Evolutionary conservation across 1,140 invertebrate species (phyloP).

Genomic region (Platorchestia sp.): DNA sequence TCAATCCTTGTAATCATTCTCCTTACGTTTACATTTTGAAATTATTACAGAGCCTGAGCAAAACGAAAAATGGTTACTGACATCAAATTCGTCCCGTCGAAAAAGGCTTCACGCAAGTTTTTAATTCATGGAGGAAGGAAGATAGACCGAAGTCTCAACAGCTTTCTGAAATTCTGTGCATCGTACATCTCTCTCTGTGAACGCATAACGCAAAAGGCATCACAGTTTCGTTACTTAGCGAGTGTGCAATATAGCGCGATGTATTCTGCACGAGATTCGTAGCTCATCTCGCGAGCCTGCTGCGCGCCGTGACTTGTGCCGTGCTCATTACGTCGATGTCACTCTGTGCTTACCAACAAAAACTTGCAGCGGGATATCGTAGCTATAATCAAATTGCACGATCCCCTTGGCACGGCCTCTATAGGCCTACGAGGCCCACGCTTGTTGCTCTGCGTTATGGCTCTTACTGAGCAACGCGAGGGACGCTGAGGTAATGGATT

Average conservation of each 20-base stretch:
- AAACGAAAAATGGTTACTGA: not conserved
- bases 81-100: not conserved
- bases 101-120: not conserved
- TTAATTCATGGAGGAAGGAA: not conserved
- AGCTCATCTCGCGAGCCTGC: slow-evolving; percentile 3
- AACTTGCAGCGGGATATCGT: slow-evolving; percentile 54
- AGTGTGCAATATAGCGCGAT: not conserved
- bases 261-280: not conserved
- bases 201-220: not conserved
- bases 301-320: not conserved
- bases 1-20: not conserved
- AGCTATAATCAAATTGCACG: slow-evolving; percentile 54
- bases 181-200: not conserved
- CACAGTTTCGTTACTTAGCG: not conserved
- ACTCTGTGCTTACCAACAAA: slow-evolving; percentile 47
- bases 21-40: not conserved
- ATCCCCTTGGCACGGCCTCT: slow-evolving; percentile 43
- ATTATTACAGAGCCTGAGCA: not conserved
- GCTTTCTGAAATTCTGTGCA: not conserved
- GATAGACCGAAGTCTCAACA: not conserved
- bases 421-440: slow-evolving; percentile 50
- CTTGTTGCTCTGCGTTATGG: slow-evolving; percentile 50
- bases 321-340: slow-evolving; percentile 22
- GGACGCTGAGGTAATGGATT: slow-evolving; percentile 53
- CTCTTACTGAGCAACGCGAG: slow-evolving; percentile 34